Evolutionary conservation across 2,113 vertebrate species (phyloP), one percentile per base, ranked within the genome.

Genomic region (Gulo gulo): DNA sequence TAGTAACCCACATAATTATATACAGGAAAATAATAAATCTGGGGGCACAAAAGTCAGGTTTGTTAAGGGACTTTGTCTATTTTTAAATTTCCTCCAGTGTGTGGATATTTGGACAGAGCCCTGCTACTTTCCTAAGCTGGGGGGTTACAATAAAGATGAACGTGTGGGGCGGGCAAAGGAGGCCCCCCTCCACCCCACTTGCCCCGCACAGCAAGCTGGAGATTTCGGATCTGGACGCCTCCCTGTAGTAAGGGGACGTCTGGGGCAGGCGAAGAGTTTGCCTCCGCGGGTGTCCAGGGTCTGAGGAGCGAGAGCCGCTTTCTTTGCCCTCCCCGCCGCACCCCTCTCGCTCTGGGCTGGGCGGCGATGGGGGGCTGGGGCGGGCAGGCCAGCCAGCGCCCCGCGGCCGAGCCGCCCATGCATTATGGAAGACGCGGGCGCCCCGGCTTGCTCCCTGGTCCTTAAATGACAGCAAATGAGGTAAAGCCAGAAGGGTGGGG

Each of bases 401-500:
- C 96, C 45, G 26, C 39, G 50, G 96, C 97, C 7, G 84, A 91
- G 89, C 83, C 84, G 67, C 73, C 50, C 82, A 85, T 97, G 98
- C 98, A 98, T 98, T 97, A 98, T 98, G 89, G 81, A 98, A 95
- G 95, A 73, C 13, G 45, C 71, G 91, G 94, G 97, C 67, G 97
- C 95, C 94, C 98, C 81, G 39, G 93, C 95, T 96, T 88, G 71
- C 98, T 96, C 81, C 80, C 95, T 78, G 96, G 97, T 97, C 98
- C 98, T 97, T 91, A 98, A 96, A 84, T 98, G 96, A 97, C 98
- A 98, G 99, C 98, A 97, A 98, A 97, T 95, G 98, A 99, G 98
- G 98, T 97, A 98, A 98, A 97, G 96, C 97, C 89, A 42, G 71
- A 98, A 95, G 36, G 98, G 97, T 97, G 98, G 98, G 98, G 98